Evolutionary conservation across 2,888 invertebrate species (phyloP).

Genomic region (Andrena bicolor): DNA sequence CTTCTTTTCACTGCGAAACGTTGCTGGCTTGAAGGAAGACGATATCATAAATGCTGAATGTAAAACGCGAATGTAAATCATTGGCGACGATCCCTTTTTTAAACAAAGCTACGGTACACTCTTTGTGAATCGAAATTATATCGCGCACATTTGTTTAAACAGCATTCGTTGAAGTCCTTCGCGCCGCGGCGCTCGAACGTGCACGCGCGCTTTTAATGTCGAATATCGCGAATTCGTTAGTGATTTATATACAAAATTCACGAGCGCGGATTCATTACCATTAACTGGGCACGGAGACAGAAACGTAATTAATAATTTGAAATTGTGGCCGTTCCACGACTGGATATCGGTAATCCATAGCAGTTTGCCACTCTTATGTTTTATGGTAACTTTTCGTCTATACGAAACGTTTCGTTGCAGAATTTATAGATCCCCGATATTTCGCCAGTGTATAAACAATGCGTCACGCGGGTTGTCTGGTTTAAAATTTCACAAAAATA

Average conservation of each 20-base stretch:
- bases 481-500: constrained; percentile 8
- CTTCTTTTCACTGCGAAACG: not conserved
- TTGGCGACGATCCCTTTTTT: constrained; percentile 18
- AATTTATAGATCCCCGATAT: constrained; percentile 28
- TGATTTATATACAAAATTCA: constrained; percentile 60
- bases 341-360: constrained; percentile 59
- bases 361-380: constrained; percentile 43
- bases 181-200: constrained; percentile 12
- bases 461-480: not conserved
- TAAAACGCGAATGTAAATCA: not conserved
- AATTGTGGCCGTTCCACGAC: constrained; percentile 56
- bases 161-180: constrained; percentile 37
- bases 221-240: constrained; percentile 38
- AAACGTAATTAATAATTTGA: constrained; percentile 63
- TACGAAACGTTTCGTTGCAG: constrained; percentile 11
- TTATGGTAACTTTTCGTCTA: constrained; percentile 38
- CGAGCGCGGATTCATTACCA: constrained; percentile 58
- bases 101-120: not conserved
- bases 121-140: constrained; percentile 33
- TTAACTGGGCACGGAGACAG: constrained; percentile 57
- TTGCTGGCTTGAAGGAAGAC: not conserved
- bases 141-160: constrained; percentile 35
- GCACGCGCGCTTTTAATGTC: constrained; percentile 21
- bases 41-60: not conserved
- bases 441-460: constrained; percentile 23